phyloP scores from a whole-genome alignment of 2,797 vertebrate genomes.

The Schizothorax lantsangensis region DNA sequence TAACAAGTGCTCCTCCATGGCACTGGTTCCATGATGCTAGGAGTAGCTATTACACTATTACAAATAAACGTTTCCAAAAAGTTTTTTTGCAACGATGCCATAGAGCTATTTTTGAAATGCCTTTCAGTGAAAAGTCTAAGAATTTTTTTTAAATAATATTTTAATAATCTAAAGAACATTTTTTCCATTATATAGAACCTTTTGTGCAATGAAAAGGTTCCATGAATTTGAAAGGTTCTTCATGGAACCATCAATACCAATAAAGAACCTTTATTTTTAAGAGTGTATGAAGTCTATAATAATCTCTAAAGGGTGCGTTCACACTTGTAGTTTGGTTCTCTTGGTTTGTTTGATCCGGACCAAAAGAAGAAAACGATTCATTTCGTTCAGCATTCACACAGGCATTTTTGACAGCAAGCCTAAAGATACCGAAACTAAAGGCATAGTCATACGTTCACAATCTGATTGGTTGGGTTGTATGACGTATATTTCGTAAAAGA shows the following conservation, averaged over 20 bases:
- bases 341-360: too few species aligned
- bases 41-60: background rate
- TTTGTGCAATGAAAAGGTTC: background rate
- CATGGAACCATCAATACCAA: background rate
- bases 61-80: background rate
- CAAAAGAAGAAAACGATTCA: too few species aligned
- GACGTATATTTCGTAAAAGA: too few species aligned
- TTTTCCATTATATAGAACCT: background rate
- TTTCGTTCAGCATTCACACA: too few species aligned
- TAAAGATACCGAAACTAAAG: too few species aligned
- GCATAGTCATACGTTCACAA: too few species aligned
- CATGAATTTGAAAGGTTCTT: background rate
- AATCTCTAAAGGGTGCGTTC: too few species aligned
- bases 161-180: background rate
- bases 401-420: too few species aligned
- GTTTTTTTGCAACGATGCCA: background rate
- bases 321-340: too few species aligned
- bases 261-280: background rate
- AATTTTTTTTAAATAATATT: background rate
- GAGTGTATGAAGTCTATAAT: too few species aligned
- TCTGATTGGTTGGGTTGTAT: too few species aligned
- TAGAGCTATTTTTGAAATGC: background rate
- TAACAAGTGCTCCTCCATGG: slow-evolving; percentile 47
- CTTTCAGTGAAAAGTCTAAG: background rate
- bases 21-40: background rate